Base-by-base conservation (phyloP, 2,888 invertebrate genomes). In the Diarsia mendica region DNA sequence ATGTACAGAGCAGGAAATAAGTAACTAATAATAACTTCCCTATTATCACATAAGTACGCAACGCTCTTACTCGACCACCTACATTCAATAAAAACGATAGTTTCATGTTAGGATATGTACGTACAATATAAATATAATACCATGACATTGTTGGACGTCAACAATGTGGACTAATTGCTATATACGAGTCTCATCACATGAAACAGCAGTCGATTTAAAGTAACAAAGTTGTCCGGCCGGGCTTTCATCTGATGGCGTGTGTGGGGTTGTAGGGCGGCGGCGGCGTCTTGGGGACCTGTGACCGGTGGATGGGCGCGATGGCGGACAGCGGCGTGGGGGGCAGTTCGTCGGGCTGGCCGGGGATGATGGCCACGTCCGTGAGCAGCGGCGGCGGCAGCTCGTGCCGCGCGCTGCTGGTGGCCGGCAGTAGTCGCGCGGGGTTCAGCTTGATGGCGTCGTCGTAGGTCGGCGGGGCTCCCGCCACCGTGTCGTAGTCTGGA, bases 391-490 rank as follows among this genome's bases (percentile, higher is more conserved):
- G 89, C 67, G 87, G 84, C 73, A 85, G 75, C 44, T 92, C 93
- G 72, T 83, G 90, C 18, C 93, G 92, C 48, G 92, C 89, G 87
- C 94, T 93, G 90, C 94, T 95, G 23, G 93, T 90, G 72, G 95
- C 92, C 9, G 95, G 94, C 74, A 97, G 92, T 78, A 97, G 93
- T 61, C 97, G 95, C 83, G 97, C 96, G 28, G 98, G 97, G 94
- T 97, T 97, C 80, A 98, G 94, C 92, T 97, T 97, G 89, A 98
- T 97, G 66, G 98, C 98, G 90, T 98, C 98, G 91, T 98, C 97
- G 93, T 98, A 98, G 28, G 97, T 97, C 2, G 98, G 98, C 79
- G 98, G 98, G 76, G 97, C 97, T 58, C 97, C 97, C 13, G 97
- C 97, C 71, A 98, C 97, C 11, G 97, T 97, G 90, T 98, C 97